A percentile compares a stretch with the other conserved stretches of the same genome.
phyloP scores from a whole-genome alignment of 2,888 invertebrate genomes.

The Ypsolopha scabrella region DNA sequence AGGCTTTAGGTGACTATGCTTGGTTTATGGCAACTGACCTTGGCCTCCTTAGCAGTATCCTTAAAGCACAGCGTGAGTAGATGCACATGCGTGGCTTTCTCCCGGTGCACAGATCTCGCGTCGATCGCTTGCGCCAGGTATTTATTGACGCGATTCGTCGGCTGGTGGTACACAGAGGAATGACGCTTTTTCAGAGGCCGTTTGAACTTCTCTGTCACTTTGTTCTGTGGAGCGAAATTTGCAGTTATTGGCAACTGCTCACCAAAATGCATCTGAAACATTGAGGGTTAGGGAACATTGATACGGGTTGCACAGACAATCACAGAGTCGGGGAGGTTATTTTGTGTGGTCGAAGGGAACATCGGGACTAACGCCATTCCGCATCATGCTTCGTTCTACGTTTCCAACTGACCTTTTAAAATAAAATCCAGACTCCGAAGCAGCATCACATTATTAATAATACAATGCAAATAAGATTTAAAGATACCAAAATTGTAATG shows the following conservation, averaged over 20 bases:
- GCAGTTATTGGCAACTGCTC: constrained; percentile 14
- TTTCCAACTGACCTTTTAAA: constrained; percentile 62
- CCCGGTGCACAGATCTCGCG: constrained; percentile 89
- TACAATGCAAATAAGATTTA: constrained; percentile 23
- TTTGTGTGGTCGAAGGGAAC: neutral
- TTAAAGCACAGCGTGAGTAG: constrained; percentile 88
- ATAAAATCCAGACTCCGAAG: constrained; percentile 63
- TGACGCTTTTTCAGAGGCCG: constrained; percentile 90
- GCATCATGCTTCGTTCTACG: constrained; percentile 51
- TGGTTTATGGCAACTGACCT: constrained; percentile 54
- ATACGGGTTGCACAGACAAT: neutral
- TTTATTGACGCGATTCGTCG: constrained; percentile 92
- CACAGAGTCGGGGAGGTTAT: neutral
- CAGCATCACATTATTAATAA: constrained; percentile 65
- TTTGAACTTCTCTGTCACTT: constrained; percentile 89
- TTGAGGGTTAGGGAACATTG: constrained; percentile 9
- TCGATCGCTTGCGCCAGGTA: constrained; percentile 92
- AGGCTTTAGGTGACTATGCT: too few relatives aligned
- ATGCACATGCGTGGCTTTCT: constrained; percentile 91
- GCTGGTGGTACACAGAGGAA: constrained; percentile 88
- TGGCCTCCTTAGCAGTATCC: constrained; percentile 85
- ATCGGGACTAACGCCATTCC: constrained; percentile 31
- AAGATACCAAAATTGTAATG: neutral
- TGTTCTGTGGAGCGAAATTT: constrained; percentile 72
- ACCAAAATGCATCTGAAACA: constrained; percentile 11